Conservation (phyloP, 2,888 invertebrate species). For the Stenotaenia linearis region DNA sequence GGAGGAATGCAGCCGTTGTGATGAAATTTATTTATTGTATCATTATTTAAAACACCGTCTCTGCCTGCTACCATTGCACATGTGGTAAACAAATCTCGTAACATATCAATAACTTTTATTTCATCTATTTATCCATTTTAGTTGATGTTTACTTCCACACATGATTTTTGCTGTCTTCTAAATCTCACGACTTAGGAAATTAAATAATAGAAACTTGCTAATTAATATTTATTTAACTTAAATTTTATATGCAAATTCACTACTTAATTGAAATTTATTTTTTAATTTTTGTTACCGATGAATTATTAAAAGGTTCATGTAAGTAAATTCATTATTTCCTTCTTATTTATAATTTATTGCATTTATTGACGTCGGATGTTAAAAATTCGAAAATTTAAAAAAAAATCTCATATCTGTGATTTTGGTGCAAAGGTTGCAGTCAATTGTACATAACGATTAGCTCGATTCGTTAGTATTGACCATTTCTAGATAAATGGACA, state of each 20-base stretch:
- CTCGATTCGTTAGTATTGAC: neutral
- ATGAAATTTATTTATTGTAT: neutral
- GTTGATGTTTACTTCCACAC: neutral
- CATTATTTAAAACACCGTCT: neutral
- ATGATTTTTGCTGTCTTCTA: neutral
- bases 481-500: neutral
- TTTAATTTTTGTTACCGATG: too few species aligned
- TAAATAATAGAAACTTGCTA: neutral
- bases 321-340: neutral
- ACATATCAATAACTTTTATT: too few species aligned
- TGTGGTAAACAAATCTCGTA: neutral
- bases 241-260: neutral
- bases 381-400: neutral
- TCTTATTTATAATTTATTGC: neutral
- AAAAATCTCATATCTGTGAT: neutral
- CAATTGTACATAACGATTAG: neutral
- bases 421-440: slow-evolving; percentile 4
- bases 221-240: neutral
- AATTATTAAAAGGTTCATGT: too few species aligned
- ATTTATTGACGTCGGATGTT: neutral
- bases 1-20: slow-evolving; percentile 49
- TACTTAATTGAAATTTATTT: neutral
- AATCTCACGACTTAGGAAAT: neutral
- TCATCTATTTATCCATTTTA: neutral
- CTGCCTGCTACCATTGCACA: neutral